A percentile compares a stretch with the other conserved stretches of the same genome.
Evolutionary conservation across 1,140 invertebrate species (phyloP).

Genomic region (Halesus radiatus): DNA sequence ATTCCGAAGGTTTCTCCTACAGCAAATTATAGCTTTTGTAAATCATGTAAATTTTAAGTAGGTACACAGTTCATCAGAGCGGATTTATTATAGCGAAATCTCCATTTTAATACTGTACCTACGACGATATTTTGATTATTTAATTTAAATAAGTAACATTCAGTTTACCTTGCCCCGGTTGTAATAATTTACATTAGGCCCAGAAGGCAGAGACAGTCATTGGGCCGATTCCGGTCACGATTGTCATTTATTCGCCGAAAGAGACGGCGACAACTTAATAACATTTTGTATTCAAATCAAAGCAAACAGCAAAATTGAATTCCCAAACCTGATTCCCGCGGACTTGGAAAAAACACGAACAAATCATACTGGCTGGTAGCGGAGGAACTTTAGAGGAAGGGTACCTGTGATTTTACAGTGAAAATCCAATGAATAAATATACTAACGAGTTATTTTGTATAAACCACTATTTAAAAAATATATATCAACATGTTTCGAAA

Average conservation of each 20-base stretch:
- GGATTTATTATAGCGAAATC: too few relatives aligned
- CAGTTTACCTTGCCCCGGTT: constrained; percentile 26
- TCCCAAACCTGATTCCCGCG: constrained; percentile 35
- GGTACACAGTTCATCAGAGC: too few relatives aligned
- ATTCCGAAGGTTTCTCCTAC: too few relatives aligned
- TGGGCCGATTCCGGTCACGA: constrained; percentile 38
- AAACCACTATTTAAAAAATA: too few relatives aligned
- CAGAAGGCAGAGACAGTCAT: background rate
- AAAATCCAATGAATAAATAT: too few relatives aligned
- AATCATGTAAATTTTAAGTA: too few relatives aligned
- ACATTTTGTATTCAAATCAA: constrained; percentile 55
- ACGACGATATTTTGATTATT: constrained; percentile 6
- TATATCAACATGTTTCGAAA: too few relatives aligned
- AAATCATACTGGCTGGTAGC: constrained; percentile 4
- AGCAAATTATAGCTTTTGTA: too few relatives aligned
- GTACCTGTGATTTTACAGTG: too few relatives aligned
- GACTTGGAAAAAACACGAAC: constrained; percentile 22
- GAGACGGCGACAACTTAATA: constrained; percentile 41
- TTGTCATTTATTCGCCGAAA: constrained; percentile 48
- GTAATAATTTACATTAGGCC: constrained; percentile 23
- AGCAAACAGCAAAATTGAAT: constrained; percentile 53
- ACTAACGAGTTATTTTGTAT: too few relatives aligned
- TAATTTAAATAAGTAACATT: background rate
- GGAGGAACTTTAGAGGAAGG: too few relatives aligned
- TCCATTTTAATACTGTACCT: too few relatives aligned